phyloP scores from a whole-genome alignment of 2,113 vertebrate genomes.

The Ictalurus punctatus region DNA sequence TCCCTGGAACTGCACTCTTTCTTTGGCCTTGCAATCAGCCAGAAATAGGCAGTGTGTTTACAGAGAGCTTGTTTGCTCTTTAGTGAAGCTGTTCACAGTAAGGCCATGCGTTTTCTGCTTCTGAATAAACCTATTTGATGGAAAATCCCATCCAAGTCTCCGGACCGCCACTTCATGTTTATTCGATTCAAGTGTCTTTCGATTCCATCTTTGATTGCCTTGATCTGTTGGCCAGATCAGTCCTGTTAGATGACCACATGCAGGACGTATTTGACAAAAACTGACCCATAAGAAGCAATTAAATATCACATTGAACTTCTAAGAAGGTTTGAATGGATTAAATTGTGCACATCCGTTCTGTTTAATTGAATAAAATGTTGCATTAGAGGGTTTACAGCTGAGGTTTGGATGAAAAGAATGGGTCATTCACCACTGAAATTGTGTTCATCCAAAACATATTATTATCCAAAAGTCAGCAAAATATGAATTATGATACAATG shows the following conservation, averaged over 20 bases:
- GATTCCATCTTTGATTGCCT: background rate
- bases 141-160: background rate
- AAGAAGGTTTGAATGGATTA: background rate
- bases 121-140: conserved; percentile 31
- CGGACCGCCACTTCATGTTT: background rate
- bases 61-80: conserved; percentile 37
- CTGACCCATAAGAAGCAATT: background rate
- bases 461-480: background rate
- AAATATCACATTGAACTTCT: background rate
- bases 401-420: background rate
- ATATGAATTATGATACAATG: background rate
- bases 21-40: conserved; percentile 35
- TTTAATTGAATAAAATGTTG: background rate
- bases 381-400: background rate
- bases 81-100: conserved; percentile 28
- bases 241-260: background rate
- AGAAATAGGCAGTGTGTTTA: conserved; percentile 44
- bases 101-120: conserved; percentile 42
- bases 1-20: conserved; percentile 5
- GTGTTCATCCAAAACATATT: background rate
- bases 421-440: background rate
- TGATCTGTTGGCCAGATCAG: background rate
- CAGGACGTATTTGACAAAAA: background rate
- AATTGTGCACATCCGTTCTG: background rate
- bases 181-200: background rate